Evolutionary conservation across 2,113 vertebrate genomes (phyloP).

Genomic region (Oncorhynchus kisutch): DNA sequence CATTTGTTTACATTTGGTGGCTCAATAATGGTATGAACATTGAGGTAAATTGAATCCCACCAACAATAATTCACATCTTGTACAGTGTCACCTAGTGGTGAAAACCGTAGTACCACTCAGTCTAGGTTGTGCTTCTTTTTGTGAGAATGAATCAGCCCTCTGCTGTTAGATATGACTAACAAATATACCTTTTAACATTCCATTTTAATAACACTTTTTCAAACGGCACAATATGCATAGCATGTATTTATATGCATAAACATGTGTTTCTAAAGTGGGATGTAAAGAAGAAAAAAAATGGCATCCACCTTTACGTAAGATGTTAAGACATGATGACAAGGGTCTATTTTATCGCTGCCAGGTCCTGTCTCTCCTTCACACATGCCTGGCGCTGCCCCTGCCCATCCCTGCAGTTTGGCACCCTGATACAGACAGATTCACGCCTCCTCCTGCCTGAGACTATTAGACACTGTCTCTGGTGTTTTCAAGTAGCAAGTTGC

Average conservation of each 20-base stretch:
- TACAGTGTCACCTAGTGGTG: conserved; percentile 44
- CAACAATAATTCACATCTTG: background rate
- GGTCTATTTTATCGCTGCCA: background rate
- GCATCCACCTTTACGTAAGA: conserved; percentile 31
- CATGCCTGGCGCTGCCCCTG: conserved; percentile 18
- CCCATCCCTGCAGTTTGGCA: conserved; percentile 48
- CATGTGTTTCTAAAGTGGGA: background rate
- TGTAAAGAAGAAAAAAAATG: no score
- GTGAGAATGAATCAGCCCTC: background rate
- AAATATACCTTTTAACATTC: conserved; percentile 16
- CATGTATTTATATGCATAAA: background rate
- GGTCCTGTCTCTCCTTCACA: background rate
- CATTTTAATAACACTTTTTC: conserved; percentile 26
- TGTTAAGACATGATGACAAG: conserved; percentile 35
- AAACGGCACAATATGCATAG: background rate
- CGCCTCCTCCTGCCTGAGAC: conserved; percentile 19
- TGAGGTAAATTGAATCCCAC: background rate
- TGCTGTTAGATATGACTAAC: background rate
- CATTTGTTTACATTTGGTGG: no score
- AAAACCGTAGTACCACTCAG: background rate
- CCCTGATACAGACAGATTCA: conserved; percentile 45
- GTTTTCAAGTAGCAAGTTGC: background rate
- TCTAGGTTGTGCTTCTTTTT: background rate
- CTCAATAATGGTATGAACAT: background rate
- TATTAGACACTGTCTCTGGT: conserved; percentile 31